phyloP scores from a whole-genome alignment of 2,113 vertebrate species.

The Orycteropus afer region DNA sequence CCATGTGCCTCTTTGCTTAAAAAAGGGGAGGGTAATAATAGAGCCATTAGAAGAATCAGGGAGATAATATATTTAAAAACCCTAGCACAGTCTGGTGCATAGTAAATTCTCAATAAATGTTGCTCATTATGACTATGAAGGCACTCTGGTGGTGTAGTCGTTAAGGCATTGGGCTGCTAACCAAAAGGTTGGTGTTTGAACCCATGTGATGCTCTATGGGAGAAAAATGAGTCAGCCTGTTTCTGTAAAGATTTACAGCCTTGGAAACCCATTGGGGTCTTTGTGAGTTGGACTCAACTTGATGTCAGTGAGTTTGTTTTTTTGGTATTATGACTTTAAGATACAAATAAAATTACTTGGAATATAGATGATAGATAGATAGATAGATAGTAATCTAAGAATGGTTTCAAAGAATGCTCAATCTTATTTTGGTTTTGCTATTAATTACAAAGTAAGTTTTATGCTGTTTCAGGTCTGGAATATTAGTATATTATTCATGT shows the following conservation, averaged over 20 bases:
- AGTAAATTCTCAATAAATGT: background rate
- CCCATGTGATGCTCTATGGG: too few species aligned
- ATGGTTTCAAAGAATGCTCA: background rate
- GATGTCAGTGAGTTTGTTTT: too few species aligned
- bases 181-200: too few species aligned
- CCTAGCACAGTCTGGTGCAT: background rate
- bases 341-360: background rate
- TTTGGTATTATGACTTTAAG: background rate
- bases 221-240: too few species aligned
- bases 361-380: too few species aligned
- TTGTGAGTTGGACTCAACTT: too few species aligned
- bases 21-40: background rate
- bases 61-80: background rate
- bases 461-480: background rate
- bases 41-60: background rate
- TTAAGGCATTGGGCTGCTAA: too few species aligned
- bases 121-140: background rate
- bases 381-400: too few species aligned
- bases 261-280: too few species aligned
- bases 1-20: background rate
- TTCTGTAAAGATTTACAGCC: too few species aligned
- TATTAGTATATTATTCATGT: background rate
- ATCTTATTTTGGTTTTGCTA: slow-evolving; percentile 32
- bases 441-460: slow-evolving; percentile 22
- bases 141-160: too few species aligned